These are phyloP conservation scores for Puffinus mauretanicus DNA, from an alignment of 2,113 vertebrate genomes.

Conservation along the genomic window DNA sequence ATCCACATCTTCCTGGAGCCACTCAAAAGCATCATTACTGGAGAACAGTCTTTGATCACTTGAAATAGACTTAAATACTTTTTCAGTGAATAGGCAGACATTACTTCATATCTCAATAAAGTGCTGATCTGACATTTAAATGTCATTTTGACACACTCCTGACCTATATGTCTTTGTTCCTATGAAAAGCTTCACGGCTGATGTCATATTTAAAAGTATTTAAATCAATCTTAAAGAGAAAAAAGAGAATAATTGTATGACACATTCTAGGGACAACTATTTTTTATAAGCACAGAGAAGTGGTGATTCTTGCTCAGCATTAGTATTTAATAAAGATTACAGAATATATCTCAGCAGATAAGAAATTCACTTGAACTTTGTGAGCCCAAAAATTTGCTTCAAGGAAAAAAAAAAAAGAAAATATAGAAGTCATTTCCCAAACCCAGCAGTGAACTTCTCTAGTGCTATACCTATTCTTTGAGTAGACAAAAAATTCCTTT, in stretches of 20 bases:
- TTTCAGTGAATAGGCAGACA: constrained; percentile 31
- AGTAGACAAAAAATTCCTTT: background rate
- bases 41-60: constrained; percentile 6
- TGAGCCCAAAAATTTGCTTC: background rate
- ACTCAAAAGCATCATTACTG: constrained; percentile 5
- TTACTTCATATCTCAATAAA: constrained; percentile 61
- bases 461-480: background rate
- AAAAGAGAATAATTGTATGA: background rate
- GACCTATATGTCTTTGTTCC: constrained; percentile 22
- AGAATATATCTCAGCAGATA: background rate
- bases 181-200: constrained; percentile 6
- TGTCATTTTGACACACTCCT: constrained; percentile 46
- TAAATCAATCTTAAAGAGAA: background rate
- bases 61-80: constrained; percentile 22
- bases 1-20: background rate
- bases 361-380: background rate
- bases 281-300: background rate
- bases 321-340: background rate
- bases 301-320: background rate
- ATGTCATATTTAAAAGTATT: constrained; percentile 24
- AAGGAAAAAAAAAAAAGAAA: background rate
- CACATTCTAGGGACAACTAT: background rate
- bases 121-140: constrained; percentile 55
- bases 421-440: background rate
- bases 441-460: background rate